Evolutionary conservation across 2,888 invertebrate species (phyloP).

Genomic region (Heteropelma amictum): DNA sequence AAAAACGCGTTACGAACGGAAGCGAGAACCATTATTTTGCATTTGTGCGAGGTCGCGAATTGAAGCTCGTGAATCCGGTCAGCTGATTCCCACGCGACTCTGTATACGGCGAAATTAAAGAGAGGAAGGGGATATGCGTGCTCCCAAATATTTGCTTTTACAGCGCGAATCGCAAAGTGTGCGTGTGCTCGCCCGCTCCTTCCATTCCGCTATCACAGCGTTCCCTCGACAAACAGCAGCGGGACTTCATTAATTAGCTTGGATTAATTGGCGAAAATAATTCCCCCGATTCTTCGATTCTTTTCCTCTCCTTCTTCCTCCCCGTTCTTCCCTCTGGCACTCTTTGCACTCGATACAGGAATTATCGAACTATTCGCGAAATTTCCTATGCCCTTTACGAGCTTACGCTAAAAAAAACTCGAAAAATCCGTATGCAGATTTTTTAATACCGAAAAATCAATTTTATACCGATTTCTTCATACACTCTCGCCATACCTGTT

Average conservation of each 20-base stretch:
- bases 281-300: slow-evolving; percentile 26
- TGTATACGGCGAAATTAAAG: background rate
- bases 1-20: slow-evolving; percentile 25
- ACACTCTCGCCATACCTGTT: too few species aligned
- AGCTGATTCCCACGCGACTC: slow-evolving; percentile 54
- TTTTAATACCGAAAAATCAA: too few species aligned
- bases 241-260: slow-evolving; percentile 40
- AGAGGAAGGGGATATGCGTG: slow-evolving; percentile 21
- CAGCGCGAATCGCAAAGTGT: background rate
- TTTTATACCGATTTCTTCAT: too few species aligned
- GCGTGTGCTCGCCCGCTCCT: background rate
- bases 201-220: slow-evolving; percentile 34
- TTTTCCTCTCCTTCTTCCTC: background rate
- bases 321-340: background rate
- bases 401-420: background rate
- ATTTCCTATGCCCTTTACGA: background rate
- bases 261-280: slow-evolving; percentile 47
- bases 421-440: too few species aligned
- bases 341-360: slow-evolving; percentile 6
- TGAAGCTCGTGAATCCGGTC: slow-evolving; percentile 40
- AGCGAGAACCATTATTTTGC: slow-evolving; percentile 40
- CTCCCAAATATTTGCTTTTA: slow-evolving; percentile 46
- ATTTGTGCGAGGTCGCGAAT: slow-evolving; percentile 39
- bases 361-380: slow-evolving; percentile 68
- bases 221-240: background rate